phyloP scores from a whole-genome alignment of 2,797 vertebrate genomes.

The Peromyscus attwateri region DNA sequence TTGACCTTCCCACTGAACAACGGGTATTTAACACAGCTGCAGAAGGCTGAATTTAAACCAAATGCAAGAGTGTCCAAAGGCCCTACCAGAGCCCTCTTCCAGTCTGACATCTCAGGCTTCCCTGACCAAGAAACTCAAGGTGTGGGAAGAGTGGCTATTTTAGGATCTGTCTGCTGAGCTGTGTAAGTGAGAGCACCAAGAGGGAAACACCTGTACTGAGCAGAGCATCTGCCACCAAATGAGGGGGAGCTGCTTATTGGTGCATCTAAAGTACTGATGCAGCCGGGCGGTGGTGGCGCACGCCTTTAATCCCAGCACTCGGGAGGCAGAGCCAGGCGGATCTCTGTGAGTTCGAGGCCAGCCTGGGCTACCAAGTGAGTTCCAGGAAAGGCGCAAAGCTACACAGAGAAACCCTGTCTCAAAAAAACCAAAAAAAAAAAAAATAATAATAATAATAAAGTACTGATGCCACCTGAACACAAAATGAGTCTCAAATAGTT shows the following conservation, averaged over 20 bases:
- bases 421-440: no score
- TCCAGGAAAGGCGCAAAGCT: no score
- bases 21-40: fast-evolving
- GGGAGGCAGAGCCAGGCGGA: no score
- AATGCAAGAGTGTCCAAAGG: fast-evolving
- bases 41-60: neutral
- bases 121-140: no score
- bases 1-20: fast-evolving
- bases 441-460: no score
- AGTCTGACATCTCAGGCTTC: fast-evolving
- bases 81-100: fast-evolving
- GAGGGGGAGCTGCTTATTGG: fast-evolving
- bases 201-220: neutral
- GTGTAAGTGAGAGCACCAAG: neutral
- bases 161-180: neutral
- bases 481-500: neutral
- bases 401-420: no score
- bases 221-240: fast-evolving
- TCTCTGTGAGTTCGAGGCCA: no score
- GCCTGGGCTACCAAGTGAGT: no score
- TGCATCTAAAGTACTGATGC: fast-evolving
- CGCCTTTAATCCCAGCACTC: no score
- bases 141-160: neutral
- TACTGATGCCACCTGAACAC: fast-evolving
- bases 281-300: no score